These are phyloP conservation scores for Brassicogethes aeneus DNA, from an alignment of 2,888 invertebrate genomes.

Conservation along the genomic window DNA sequence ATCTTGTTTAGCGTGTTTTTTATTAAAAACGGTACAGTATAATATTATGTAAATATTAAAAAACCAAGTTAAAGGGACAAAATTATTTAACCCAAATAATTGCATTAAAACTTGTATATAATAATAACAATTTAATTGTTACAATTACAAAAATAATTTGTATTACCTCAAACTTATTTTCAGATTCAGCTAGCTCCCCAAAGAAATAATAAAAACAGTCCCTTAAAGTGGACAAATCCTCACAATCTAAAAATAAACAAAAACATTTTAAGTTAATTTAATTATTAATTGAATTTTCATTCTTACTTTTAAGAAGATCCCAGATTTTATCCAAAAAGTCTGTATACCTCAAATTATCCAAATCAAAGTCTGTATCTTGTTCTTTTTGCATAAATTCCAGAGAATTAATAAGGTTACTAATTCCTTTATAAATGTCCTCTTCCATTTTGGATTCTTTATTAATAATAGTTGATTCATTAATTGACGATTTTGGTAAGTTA, in stretches of 20 bases:
- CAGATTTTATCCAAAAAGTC: constrained; percentile 8
- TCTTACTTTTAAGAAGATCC: constrained; percentile 7
- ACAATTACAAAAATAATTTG: no score
- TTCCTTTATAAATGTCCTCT: neutral
- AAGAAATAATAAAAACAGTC: constrained; percentile 20
- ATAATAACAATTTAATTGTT: no score
- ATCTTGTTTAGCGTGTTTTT: no score
- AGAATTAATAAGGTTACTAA: neutral
- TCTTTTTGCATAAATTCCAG: neutral
- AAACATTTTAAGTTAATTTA: neutral
- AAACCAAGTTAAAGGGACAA: no score
- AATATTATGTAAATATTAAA: no score
- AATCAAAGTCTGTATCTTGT: constrained; percentile 1
- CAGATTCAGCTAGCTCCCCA: constrained; percentile 17
- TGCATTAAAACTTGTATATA: no score
- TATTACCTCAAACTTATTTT: constrained; percentile 12
- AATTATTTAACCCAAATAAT: no score
- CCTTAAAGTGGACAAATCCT: constrained; percentile 15
- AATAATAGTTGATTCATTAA: constrained; percentile 3
- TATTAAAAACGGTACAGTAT: no score
- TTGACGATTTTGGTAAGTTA: neutral
- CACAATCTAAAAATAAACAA: constrained; percentile 18
- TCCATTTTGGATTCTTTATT: constrained; percentile 2
- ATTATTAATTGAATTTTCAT: constrained; percentile 1
- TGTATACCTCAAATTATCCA: constrained; percentile 5